Conservation (phyloP, 1,140 invertebrate genomes). For the Lamellibrachia luymesi region DNA sequence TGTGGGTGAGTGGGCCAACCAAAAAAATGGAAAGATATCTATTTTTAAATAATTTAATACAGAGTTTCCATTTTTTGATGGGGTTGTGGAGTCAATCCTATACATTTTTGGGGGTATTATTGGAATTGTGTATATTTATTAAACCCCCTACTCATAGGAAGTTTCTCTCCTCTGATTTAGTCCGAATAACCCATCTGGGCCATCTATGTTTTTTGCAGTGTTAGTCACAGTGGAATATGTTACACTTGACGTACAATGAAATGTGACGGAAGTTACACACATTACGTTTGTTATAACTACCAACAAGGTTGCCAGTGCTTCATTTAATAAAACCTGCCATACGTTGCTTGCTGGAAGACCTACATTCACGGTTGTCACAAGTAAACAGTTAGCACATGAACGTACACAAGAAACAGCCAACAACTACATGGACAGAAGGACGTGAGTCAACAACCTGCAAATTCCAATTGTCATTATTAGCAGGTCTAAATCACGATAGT, state of each 20-base stretch:
- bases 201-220: background rate
- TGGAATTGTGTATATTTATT: too few relatives aligned
- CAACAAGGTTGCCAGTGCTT: background rate
- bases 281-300: too few relatives aligned
- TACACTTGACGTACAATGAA: background rate
- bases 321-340: background rate
- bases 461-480: background rate
- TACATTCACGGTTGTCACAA: background rate
- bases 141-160: background rate
- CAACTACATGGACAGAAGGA: too few relatives aligned
- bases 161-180: background rate
- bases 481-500: background rate
- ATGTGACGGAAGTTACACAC: background rate
- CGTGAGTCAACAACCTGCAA: background rate
- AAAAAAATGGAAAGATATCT: too few relatives aligned
- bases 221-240: background rate
- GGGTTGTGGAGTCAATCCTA: too few relatives aligned
- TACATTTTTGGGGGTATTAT: too few relatives aligned
- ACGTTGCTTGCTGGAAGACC: background rate
- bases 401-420: background rate
- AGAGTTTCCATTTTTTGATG: too few relatives aligned
- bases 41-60: too few relatives aligned
- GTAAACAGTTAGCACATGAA: background rate
- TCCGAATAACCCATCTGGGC: background rate
- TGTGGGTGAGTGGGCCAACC: too few relatives aligned